Conservation (phyloP, 2,113 vertebrate genomes). For the Pseudois nayaur region DNA sequence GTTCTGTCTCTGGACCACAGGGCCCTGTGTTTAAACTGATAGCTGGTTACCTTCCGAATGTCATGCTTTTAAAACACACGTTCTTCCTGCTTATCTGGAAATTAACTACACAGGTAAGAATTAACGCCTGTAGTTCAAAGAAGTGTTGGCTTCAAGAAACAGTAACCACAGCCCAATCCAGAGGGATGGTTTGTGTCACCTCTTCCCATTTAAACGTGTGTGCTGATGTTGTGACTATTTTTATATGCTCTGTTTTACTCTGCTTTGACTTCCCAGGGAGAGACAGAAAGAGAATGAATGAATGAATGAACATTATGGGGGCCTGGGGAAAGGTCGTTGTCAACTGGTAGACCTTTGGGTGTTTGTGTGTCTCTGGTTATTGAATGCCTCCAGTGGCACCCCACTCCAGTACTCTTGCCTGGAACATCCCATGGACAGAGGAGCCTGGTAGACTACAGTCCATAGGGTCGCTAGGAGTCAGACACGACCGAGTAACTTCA, state of each 20-base stretch:
- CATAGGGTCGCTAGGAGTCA: too few relatives aligned
- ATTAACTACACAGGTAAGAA: neutral
- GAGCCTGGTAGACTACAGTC: neutral
- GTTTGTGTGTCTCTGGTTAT: neutral
- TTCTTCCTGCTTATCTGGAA: neutral
- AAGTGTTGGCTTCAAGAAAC: neutral
- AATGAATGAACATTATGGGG: neutral
- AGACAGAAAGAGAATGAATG: too few relatives aligned
- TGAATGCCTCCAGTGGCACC: neutral
- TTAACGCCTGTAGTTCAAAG: neutral
- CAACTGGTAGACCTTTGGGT: neutral
- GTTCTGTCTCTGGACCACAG: neutral
- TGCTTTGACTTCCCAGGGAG: neutral
- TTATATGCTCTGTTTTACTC: neutral
- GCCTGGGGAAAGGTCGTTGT: neutral
- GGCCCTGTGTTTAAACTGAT: neutral
- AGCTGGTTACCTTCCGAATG: neutral
- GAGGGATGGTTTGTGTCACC: neutral
- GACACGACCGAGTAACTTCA: too few relatives aligned
- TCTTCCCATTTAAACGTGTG: rapidly evolving
- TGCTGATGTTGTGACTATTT: neutral
- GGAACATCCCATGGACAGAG: neutral
- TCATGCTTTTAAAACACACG: neutral
- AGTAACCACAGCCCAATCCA: neutral
- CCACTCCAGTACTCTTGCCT: neutral